These are phyloP conservation scores for Panthera uncia DNA, from an alignment of 2,113 vertebrate genomes.

Conservation along the genomic window DNA sequence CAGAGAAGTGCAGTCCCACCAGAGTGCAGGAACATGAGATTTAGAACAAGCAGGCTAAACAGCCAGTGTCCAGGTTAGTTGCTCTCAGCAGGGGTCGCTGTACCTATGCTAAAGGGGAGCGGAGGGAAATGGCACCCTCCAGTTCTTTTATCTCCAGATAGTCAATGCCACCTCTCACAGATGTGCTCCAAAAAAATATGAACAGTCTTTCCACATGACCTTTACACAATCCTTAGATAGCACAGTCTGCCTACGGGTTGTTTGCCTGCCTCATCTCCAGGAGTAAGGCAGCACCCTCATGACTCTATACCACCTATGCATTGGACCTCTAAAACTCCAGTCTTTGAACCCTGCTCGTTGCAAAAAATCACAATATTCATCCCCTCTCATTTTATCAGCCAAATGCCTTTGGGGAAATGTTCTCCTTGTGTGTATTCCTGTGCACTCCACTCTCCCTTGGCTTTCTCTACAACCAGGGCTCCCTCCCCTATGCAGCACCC, in stretches of 20 bases:
- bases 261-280: neutral
- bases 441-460: neutral
- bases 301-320: neutral
- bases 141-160: neutral
- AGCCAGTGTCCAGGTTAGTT: neutral
- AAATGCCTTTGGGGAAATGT: no score
- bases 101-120: neutral
- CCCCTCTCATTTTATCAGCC: no score
- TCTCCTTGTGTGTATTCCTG: neutral
- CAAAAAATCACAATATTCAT: neutral
- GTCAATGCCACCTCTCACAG: neutral
- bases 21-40: neutral
- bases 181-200: neutral
- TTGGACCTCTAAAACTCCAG: neutral
- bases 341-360: neutral
- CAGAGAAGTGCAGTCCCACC: neutral
- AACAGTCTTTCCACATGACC: neutral
- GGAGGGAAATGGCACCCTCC: neutral
- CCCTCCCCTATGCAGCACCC: neutral
- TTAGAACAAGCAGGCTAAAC: neutral
- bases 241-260: neutral
- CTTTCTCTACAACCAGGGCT: neutral
- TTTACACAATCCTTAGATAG: no score
- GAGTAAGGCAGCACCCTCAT: neutral
- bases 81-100: neutral